Base-by-base conservation (phyloP, 2,888 invertebrate genomes). In the Erynnis tages region DNA sequence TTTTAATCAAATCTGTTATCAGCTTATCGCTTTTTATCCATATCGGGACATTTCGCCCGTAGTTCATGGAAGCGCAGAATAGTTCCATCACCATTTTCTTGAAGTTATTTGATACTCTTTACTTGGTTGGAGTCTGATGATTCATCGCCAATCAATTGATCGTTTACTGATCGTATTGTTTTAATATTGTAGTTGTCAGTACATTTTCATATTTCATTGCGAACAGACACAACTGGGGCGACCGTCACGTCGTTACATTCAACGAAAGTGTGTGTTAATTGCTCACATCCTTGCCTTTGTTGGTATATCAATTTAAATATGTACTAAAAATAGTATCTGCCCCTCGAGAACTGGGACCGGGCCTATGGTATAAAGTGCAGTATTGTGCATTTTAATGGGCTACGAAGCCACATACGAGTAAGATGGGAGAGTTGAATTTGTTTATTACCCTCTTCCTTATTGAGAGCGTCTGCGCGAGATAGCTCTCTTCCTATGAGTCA, bases 361-460 rank as follows among this genome's bases (percentile, higher is more conserved):
- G 60, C 70, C 74, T 74, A 77, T 77, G 73, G 80, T 74, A 84
- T 83, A 81, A 79, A 87, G 83, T 85, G 84, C 86, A 88, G 82
- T 81, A 87, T 88, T 88, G 87, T 88, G 86, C 87, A 82, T 82
- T 86, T 85, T 85, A 88, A 87, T 84, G 76, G 77, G 67, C 80
- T 65, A 69, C 71, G 77, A 78, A 82, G 85, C 83, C 79, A 79
- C 85, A 81, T 82, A n/a, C n/a, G n/a, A n/a, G n/a, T n/a, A 85
- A 87, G 88, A 86, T 81, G 82, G 76, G 77, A 82, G 87, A 87
- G 87, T 86, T 87, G 89, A 87, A 86, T 88, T 88, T 85, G 86
- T 88, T 89, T 88, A 89, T 89, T 89, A 80, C 85, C 82, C 83
- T 82, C 88, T 88, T 89, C 89, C 89, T 89, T 86, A 89, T 89